phyloP scores from a whole-genome alignment of 2,797 vertebrate species.

The Ficedula albicollis region DNA sequence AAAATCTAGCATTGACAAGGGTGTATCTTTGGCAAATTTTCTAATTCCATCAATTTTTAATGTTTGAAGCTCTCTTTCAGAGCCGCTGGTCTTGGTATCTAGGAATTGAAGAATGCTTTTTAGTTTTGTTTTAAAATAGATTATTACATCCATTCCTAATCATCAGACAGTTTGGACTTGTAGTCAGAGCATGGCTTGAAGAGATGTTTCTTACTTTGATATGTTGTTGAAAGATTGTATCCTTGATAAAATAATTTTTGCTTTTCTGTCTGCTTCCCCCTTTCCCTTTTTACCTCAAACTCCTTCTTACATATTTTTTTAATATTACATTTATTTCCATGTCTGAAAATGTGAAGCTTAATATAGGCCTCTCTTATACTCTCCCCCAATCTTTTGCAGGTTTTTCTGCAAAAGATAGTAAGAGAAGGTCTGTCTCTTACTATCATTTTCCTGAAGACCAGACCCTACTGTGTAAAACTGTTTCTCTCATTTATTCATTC shows the following conservation, averaged over 20 bases:
- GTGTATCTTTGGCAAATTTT: neutral
- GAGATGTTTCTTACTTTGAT: neutral
- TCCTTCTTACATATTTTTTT: neutral
- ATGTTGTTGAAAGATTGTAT: neutral
- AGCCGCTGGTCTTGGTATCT: neutral
- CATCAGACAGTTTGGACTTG: neutral
- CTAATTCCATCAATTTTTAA: neutral
- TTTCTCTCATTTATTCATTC: neutral
- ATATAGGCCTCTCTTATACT: neutral
- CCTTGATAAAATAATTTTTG: neutral
- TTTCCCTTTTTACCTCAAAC: neutral
- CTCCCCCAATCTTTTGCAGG: neutral
- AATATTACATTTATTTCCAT: neutral
- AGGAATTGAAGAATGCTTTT: neutral
- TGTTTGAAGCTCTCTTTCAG: neutral
- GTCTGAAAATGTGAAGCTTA: neutral
- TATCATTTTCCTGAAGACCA: neutral
- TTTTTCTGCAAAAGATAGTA: neutral
- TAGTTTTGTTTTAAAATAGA: neutral
- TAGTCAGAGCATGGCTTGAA: neutral
- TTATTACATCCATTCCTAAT: neutral
- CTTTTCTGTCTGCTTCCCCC: neutral
- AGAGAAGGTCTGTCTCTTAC: neutral
- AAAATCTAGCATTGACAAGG: neutral
- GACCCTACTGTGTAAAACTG: neutral